Conservation (phyloP, 2,888 invertebrate species). For the Temnothorax ravouxi region DNA sequence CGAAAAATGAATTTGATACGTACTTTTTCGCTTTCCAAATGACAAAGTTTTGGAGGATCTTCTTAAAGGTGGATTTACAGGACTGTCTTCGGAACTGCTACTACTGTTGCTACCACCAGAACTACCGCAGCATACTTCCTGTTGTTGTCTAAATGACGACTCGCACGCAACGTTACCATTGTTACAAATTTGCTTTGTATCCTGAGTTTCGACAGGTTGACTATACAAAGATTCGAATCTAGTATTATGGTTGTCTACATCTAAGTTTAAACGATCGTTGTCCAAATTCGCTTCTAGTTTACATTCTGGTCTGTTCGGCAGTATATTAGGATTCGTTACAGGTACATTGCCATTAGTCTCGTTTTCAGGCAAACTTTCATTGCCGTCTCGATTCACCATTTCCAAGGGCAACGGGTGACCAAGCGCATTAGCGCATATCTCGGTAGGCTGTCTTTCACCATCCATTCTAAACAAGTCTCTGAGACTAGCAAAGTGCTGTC, state of each 20-base stretch:
- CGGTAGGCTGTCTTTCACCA: conserved; percentile 77
- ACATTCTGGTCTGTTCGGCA: conserved; percentile 75
- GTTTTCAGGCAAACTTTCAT: conserved; percentile 72
- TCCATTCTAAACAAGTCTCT: conserved; percentile 85
- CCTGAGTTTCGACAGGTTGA: conserved; percentile 83
- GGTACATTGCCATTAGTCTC: conserved; percentile 83
- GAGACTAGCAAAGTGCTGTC: conserved; percentile 86
- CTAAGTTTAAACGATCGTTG: conserved; percentile 81
- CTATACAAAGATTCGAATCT: conserved; percentile 85
- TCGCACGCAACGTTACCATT: conserved; percentile 82
- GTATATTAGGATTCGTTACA: conserved; percentile 75
- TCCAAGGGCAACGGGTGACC: conserved; percentile 74
- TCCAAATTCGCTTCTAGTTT: conserved; percentile 81
- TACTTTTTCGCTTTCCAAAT: conserved; percentile 84
- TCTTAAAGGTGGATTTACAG: conserved; percentile 82
- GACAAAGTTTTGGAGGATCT: conserved; percentile 85
- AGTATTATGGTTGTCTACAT: conserved; percentile 84
- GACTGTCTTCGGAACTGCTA: conserved; percentile 84
- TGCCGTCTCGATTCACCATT: conserved; percentile 77
- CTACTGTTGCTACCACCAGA: conserved; percentile 83
- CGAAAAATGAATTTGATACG: background rate
- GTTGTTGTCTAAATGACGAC: conserved; percentile 75
- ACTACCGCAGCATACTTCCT: conserved; percentile 79
- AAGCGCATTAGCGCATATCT: conserved; percentile 77
- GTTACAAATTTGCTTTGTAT: conserved; percentile 80